Conservation (phyloP, 2,113 vertebrate species). For the Laticauda laticaudata region DNA sequence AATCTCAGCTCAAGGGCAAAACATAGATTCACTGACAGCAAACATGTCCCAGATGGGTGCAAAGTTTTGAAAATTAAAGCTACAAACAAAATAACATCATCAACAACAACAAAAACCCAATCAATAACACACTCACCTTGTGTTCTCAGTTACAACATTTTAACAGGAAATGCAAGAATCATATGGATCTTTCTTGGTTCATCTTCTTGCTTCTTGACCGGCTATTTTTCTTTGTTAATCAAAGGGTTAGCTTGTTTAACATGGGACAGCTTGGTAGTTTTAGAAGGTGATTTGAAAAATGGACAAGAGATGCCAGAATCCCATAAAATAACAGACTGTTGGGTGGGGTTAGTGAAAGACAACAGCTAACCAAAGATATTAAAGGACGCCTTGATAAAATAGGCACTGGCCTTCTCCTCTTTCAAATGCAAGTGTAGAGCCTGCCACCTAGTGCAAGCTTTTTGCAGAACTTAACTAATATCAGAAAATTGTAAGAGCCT, state of each 20-base stretch:
- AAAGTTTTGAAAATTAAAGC: not conserved
- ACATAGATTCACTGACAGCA: not conserved
- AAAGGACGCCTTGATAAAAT: not conserved
- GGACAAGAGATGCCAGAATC: not conserved
- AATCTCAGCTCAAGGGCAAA: not conserved
- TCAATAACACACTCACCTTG: not conserved
- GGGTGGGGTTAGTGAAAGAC: not conserved
- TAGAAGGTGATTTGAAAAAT: not conserved
- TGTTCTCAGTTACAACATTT: not conserved
- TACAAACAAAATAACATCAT: not conserved
- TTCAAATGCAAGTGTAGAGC: constrained; percentile 54
- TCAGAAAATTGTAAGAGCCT: not conserved
- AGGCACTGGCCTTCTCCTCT: not conserved
- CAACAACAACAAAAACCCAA: not conserved
- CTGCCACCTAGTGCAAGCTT: constrained; percentile 63
- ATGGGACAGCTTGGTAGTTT: not conserved
- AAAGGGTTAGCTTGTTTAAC: not conserved
- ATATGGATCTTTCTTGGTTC: not conserved
- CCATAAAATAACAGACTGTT: not conserved
- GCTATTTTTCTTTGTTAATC: not conserved
- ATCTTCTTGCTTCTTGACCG: not conserved
- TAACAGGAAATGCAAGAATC: not conserved
- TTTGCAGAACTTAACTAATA: constrained; percentile 1
- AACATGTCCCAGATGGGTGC: accelerated
- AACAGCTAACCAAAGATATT: not conserved